Percentiles rank a stretch among this genome's conserved stretches.
These are phyloP conservation scores for Siniperca chuatsi DNA, from an alignment of 2,113 vertebrate species.

Conservation along the genomic window DNA sequence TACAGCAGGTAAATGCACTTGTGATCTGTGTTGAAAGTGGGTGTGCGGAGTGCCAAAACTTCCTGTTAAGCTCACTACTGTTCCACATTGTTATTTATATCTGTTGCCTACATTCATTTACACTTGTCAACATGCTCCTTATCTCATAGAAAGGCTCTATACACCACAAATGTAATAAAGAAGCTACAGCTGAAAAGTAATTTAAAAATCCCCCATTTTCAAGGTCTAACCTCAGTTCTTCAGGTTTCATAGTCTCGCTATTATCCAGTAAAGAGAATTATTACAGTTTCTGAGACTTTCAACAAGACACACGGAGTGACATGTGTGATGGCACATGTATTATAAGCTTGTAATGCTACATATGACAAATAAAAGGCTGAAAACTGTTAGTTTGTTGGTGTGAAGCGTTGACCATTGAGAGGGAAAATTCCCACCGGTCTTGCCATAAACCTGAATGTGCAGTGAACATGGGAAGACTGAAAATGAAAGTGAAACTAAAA, in stretches of 20 bases:
- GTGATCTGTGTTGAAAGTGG: neutral
- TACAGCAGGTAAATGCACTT: neutral
- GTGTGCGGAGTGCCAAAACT: neutral
- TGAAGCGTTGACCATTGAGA: neutral
- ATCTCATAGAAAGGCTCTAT: neutral
- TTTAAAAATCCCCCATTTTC: neutral
- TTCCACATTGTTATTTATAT: neutral
- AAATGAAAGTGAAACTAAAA: conserved; percentile 60
- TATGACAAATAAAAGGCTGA: neutral
- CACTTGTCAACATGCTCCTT: neutral
- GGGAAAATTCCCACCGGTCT: conserved; percentile 14
- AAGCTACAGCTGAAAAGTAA: neutral
- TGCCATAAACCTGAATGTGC: neutral
- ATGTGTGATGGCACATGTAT: no score
- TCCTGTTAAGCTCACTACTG: neutral
- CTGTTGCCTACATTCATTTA: neutral
- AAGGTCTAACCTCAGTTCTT: neutral
- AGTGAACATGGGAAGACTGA: neutral
- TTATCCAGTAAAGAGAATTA: neutral
- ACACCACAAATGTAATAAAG: neutral
- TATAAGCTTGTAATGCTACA: neutral
- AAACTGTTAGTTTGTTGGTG: neutral
- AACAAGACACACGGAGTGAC: neutral
- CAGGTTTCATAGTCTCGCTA: neutral
- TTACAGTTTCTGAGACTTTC: neutral